Conservation (phyloP, 2,888 invertebrate genomes). For the Drosophila meridiana region DNA sequence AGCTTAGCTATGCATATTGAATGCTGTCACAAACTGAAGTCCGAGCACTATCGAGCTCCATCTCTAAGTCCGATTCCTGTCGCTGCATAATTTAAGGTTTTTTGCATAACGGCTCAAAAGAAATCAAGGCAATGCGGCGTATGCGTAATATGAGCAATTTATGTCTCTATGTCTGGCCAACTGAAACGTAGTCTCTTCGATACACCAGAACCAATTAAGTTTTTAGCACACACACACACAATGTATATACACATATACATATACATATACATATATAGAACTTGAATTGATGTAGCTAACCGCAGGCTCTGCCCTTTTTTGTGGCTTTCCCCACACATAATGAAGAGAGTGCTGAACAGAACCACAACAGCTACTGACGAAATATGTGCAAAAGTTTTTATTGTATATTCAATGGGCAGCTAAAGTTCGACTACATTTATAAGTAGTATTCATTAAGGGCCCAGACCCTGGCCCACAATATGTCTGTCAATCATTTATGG, state of each 20-base stretch:
- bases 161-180: slow-evolving; percentile 31
- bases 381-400: slow-evolving; percentile 27
- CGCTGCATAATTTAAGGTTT: slow-evolving; percentile 66
- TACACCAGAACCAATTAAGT: slow-evolving; percentile 69
- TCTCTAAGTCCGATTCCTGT: slow-evolving; percentile 13
- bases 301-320: slow-evolving; percentile 48
- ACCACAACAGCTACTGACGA: slow-evolving; percentile 32
- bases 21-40: slow-evolving; percentile 55
- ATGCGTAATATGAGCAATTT: slow-evolving; percentile 55
- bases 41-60: neutral
- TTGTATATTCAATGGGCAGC: slow-evolving; percentile 15
- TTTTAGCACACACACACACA: slow-evolving; percentile 51
- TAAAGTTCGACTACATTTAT: slow-evolving; percentile 17
- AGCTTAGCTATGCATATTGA: slow-evolving; percentile 71
- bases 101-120: slow-evolving; percentile 21
- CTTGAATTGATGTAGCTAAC: slow-evolving; percentile 44
- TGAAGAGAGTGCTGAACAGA: slow-evolving; percentile 13
- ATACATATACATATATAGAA: neutral
- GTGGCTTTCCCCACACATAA: slow-evolving; percentile 24
- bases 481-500: slow-evolving; percentile 27
- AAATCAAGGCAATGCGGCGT: slow-evolving; percentile 24
- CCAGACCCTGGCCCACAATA: neutral
- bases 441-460: slow-evolving; percentile 18
- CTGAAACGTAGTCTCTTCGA: slow-evolving; percentile 32
- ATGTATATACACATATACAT: neutral